phyloP scores from a whole-genome alignment of 1,140 invertebrate species.

The Leptinotarsa undecemlineata region DNA sequence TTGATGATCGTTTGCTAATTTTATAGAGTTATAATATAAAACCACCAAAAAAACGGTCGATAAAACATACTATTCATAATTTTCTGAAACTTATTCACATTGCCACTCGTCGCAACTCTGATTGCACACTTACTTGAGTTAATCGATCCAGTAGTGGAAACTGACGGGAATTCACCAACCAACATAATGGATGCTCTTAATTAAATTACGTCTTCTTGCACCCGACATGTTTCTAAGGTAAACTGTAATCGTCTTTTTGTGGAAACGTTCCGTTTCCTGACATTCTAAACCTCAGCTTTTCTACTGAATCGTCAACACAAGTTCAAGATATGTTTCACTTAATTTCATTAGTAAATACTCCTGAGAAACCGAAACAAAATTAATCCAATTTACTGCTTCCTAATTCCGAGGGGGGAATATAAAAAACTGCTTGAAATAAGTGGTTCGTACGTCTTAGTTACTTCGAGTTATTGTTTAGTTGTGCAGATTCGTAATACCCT shows the following conservation, averaged over 20 bases:
- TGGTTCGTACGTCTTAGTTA: no score
- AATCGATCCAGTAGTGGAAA: background rate
- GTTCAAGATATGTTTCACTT: conserved; percentile 19
- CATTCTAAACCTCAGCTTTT: conserved; percentile 18
- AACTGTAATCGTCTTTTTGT: conserved; percentile 12
- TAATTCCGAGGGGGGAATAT: background rate
- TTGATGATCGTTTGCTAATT: no score
- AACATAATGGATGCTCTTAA: conserved; percentile 1
- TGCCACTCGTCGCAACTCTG: no score
- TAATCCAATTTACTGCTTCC: conserved; percentile 9
- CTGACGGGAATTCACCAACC: background rate
- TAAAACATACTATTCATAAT: no score
- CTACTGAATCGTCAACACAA: background rate
- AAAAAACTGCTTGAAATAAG: background rate
- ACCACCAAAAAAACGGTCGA: no score
- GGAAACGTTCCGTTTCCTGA: conserved; percentile 4
- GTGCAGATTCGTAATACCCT: no score
- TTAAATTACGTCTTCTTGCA: conserved; percentile 16
- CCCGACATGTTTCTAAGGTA: conserved; percentile 3
- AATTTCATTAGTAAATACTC: conserved; percentile 17
- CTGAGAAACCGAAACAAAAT: background rate
- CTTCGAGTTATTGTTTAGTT: no score
- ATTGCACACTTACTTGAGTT: no score
- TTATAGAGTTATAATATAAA: no score
- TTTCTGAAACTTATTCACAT: no score